Evolutionary conservation across 2,113 vertebrate genomes (phyloP), one percentile per base, ranked within the genome.

Genomic region (Electrona antarctica): DNA sequence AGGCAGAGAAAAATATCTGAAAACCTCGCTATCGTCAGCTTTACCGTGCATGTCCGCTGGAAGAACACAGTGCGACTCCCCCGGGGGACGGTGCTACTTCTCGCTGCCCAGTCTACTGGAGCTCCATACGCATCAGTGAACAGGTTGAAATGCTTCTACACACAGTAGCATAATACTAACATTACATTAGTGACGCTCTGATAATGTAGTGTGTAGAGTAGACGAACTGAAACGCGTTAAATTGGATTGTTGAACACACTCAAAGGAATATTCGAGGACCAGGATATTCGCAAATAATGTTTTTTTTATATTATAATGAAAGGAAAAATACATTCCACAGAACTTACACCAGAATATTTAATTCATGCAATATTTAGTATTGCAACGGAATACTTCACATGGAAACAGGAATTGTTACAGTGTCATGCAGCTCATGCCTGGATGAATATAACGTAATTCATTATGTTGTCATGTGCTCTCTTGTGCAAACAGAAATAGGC

Each of bases 91-190:
- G 5, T 29, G 62, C 50, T 1, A 58, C 68, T 85, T 85, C 65
- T 60, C 61, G 48, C 61, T 49, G 28, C 69, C 77, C 69, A 56
- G 47, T 80, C 79, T 60, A 29, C 74, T 84, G 58, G 3, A 80
- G 59, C 76, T 76, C 8, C 15, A 77, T 73, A 67, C 83, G 86
- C 87, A 78, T 85, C 74, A 87, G 58, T 76, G 76, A 87, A 80
- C 86, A 86, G 85, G 87, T 21, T 88, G 84, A 89, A 90, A 86
- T 85, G 82, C 83, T 77, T 50, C 69, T 68, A 10, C 47, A 41
- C 33, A 56, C 10, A 59, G 59, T 60, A 76, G 33, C 76, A 50
- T 49, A 52, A 50, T 49, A 52, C 21, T 62, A 54, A 64, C 76
- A 76, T 80, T 75, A 64, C 76, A 76, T 80, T 75, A 83, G 74